Evolutionary conservation across 1,140 invertebrate genomes (phyloP).

Genomic region (Aphelenchoides fujianensis): DNA sequence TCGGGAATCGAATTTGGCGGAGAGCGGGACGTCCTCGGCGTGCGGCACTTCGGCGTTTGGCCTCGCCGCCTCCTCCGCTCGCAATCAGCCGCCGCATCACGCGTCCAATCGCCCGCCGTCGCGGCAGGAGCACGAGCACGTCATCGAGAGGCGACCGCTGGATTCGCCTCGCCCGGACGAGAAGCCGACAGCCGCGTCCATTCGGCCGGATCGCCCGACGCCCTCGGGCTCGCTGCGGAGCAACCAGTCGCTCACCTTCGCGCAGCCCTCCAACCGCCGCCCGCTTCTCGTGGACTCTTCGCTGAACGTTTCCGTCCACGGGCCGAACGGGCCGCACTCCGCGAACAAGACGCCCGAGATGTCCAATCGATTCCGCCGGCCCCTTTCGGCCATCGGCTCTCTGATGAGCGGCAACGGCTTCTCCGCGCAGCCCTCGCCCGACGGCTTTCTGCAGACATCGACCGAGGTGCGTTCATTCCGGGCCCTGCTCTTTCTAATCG

Average conservation of each 20-base stretch:
- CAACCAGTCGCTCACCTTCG: no score
- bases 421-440: slow-evolving; percentile 9
- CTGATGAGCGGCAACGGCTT: slow-evolving; percentile 12
- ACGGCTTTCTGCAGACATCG: neutral
- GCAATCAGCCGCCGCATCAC: slow-evolving; percentile 7
- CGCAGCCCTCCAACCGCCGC: neutral
- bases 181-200: no score
- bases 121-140: neutral
- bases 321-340: neutral
- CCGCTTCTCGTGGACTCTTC: neutral
- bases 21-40: neutral
- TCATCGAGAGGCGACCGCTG: neutral
- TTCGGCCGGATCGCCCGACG: neutral
- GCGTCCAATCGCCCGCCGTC: neutral
- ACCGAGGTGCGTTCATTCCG: neutral
- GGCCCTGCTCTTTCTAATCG: neutral
- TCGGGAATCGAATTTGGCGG: slow-evolving; percentile 14
- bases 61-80: neutral
- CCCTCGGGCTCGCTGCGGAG: neutral
- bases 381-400: slow-evolving; percentile 17
- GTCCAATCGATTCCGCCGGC: slow-evolving; percentile 18
- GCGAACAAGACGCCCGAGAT: neutral
- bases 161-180: neutral
- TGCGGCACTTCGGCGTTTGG: no score
- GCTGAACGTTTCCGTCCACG: neutral